Conservation (phyloP, 2,113 vertebrate species). For the Pluvialis apricaria region DNA sequence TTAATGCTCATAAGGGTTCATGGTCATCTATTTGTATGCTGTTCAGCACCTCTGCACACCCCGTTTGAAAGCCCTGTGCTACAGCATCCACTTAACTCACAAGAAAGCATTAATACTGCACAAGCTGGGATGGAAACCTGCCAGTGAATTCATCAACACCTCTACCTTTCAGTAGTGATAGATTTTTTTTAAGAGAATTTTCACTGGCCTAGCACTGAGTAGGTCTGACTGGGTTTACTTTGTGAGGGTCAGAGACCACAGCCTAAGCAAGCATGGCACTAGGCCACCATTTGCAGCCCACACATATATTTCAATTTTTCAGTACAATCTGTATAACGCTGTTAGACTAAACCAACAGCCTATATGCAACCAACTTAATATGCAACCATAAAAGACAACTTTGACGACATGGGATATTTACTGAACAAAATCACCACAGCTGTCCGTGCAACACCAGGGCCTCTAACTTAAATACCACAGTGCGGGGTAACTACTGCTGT, state of each 20-base stretch:
- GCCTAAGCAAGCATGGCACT: not conserved
- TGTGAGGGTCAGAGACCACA: not conserved
- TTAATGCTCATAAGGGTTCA: not conserved
- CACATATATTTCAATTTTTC: not conserved
- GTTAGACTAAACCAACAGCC: not conserved
- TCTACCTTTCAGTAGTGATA: not conserved
- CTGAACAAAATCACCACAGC: not conserved
- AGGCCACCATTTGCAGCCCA: not conserved
- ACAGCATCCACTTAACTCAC: not conserved
- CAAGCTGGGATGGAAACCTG: not conserved
- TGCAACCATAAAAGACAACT: not conserved
- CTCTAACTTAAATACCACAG: not conserved
- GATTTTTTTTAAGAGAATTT: not conserved
- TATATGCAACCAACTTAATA: not conserved
- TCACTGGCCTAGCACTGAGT: not conserved
- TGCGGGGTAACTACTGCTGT: not conserved
- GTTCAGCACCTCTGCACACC: not conserved
- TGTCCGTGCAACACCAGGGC: not conserved
- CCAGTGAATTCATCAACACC: not conserved
- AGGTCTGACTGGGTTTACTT: not conserved
- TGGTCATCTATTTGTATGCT: not conserved
- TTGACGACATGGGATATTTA: not conserved
- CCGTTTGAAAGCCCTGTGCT: not conserved
- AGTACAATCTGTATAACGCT: not conserved
- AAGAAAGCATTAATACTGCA: not conserved